Evolutionary conservation across 2,888 invertebrate species (phyloP).

Genomic region (Disparrhopalites patrizii): DNA sequence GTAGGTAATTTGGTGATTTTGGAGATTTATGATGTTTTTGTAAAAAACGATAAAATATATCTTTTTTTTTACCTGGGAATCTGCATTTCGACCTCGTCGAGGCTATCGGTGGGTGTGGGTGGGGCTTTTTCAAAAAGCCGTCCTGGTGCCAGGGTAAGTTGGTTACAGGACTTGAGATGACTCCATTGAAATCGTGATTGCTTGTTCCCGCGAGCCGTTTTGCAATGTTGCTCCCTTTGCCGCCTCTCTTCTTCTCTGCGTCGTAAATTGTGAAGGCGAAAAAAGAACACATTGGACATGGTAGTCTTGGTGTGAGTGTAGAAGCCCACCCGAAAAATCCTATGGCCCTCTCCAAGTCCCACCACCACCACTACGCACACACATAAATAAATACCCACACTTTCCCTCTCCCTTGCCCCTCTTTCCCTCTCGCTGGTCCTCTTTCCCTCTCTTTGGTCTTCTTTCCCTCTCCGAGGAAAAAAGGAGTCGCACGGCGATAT

Average conservation of each 20-base stretch:
- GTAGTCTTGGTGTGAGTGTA: conserved; percentile 17
- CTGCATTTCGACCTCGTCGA: conserved; percentile 86
- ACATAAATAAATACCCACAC: conserved; percentile 18
- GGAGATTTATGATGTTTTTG: too few relatives aligned
- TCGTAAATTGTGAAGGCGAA: conserved; percentile 85
- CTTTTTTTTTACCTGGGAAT: conserved; percentile 71
- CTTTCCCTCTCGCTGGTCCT: too few relatives aligned
- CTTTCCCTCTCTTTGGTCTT: not conserved
- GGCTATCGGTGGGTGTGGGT: conserved; percentile 77
- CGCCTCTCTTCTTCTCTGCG: conserved; percentile 75
- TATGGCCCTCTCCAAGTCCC: conserved; percentile 11
- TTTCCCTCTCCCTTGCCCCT: too few relatives aligned
- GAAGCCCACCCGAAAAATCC: conserved; percentile 21
- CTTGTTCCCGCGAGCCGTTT: conserved; percentile 41
- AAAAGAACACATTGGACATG: conserved; percentile 71
- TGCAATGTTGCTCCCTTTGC: conserved; percentile 55
- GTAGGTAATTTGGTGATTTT: too few relatives aligned
- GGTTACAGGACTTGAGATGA: conserved; percentile 48
- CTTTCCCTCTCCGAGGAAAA: not conserved
- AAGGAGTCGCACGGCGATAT: not conserved
- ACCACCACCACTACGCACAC: conserved; percentile 13
- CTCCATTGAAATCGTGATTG: conserved; percentile 46
- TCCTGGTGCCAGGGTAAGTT: conserved; percentile 48
- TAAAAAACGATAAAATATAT: not conserved
- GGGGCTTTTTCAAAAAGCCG: conserved; percentile 79